Base-by-base conservation (phyloP, 2,888 invertebrate species). In the Camponotus fellah region DNA sequence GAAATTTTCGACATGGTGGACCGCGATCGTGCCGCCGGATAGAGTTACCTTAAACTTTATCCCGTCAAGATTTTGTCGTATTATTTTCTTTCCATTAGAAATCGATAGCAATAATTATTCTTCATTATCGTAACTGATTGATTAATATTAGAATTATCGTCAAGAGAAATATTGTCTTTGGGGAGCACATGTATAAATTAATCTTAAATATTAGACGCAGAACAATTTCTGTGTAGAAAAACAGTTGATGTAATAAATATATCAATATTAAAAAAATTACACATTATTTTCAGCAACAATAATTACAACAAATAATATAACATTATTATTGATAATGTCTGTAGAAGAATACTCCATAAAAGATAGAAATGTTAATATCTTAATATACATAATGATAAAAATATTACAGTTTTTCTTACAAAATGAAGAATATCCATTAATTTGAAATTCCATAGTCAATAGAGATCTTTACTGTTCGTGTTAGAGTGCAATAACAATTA, bases 401-500 rank as follows among this genome's bases (percentile, higher is more conserved):
- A 43, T 40, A 40, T 14, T 58, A 37, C 46, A 37, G 46, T 60
- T 58, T 46, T 17, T 46, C 34, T 46, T 37, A 34, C 34, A 72
- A 5, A 72, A 5, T 26, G 26, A 12, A 58, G 43, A 71, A 71
- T 80, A 46, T 37, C 12, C 34, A 53, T 49, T 69, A 80, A 37
- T 72, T 72, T 26, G 26, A 72, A 32, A 72, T 72, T 60, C 74
- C 34, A 80, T 26, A 46, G 53, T 60, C 60, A 71, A 71, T 46
- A 72, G 46, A 72, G 46, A 80, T 60, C 60, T 72, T 80, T 80
- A 72, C 17, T 46, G 75, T 82, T 82, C 84, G 87, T 87, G 88
- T 87, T 89, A 89, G 83, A 85, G 84, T 83, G 85, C 77, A 85
- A 88, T 88, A 88, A 87, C 86, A 88, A 86, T 89, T 80, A 89